These are phyloP conservation scores for Spodoptera exigua DNA, from an alignment of 2,888 invertebrate genomes.

Conservation along the genomic window DNA sequence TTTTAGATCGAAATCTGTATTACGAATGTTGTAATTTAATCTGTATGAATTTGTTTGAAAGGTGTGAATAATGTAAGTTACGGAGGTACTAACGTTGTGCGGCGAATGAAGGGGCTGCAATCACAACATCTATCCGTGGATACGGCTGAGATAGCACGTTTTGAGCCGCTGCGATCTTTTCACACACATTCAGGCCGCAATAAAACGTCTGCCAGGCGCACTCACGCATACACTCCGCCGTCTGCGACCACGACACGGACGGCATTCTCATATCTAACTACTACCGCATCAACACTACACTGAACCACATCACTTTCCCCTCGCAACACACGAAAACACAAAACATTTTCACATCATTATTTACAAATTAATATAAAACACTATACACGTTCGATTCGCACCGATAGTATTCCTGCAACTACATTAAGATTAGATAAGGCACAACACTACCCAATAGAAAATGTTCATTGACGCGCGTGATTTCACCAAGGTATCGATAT, in stretches of 20 bases:
- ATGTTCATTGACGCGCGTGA: slow-evolving; percentile 79
- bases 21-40: not conserved
- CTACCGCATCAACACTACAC: slow-evolving; percentile 56
- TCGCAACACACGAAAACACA: slow-evolving; percentile 29
- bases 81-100: slow-evolving; percentile 74
- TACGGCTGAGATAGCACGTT: slow-evolving; percentile 75
- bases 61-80: not conserved
- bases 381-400: slow-evolving; percentile 55
- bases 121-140: slow-evolving; percentile 78
- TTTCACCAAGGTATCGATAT: slow-evolving; percentile 74
- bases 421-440: slow-evolving; percentile 58
- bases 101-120: slow-evolving; percentile 76
- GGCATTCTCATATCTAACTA: slow-evolving; percentile 67
- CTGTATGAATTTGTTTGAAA: slow-evolving; percentile 1
- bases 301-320: slow-evolving; percentile 52
- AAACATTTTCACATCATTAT: slow-evolving; percentile 55
- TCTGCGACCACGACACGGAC: slow-evolving; percentile 72
- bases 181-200: slow-evolving; percentile 76
- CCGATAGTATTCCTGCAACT: slow-evolving; percentile 50
- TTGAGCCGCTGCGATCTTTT: slow-evolving; percentile 71
- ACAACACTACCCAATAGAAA: slow-evolving; percentile 70
- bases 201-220: slow-evolving; percentile 76
- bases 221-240: slow-evolving; percentile 74
- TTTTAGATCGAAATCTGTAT: slow-evolving; percentile 23
- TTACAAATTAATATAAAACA: slow-evolving; percentile 51